These are phyloP conservation scores for Rosalia funebris DNA, from an alignment of 2,888 invertebrate genomes.

Conservation along the genomic window DNA sequence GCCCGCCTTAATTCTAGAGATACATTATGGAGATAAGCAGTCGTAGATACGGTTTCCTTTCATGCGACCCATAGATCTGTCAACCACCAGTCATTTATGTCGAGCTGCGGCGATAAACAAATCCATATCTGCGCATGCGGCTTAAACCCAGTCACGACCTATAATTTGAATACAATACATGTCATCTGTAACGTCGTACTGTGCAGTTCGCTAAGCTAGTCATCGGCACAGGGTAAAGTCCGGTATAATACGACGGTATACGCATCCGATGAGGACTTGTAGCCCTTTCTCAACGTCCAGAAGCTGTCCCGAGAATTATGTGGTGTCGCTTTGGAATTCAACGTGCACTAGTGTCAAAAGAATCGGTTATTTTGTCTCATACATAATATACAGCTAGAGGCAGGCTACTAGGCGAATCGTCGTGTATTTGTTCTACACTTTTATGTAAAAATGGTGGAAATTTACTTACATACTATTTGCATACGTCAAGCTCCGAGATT, in stretches of 20 bases:
- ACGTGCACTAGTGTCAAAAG: slow-evolving; percentile 18
- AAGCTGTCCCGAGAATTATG: slow-evolving; percentile 34
- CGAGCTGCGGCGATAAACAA: slow-evolving; percentile 61
- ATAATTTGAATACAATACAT: slow-evolving; percentile 65
- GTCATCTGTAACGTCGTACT: slow-evolving; percentile 48
- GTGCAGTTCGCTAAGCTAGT: slow-evolving; percentile 32
- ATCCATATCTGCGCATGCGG: slow-evolving; percentile 63
- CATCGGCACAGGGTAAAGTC: slow-evolving; percentile 21
- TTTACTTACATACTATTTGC: too few relatives aligned
- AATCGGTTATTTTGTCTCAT: too few relatives aligned
- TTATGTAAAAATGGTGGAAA: too few relatives aligned
- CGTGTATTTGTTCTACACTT: too few relatives aligned
- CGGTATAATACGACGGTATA: slow-evolving; percentile 29
- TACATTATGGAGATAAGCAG: slow-evolving; percentile 52
- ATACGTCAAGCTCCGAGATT: too few relatives aligned
- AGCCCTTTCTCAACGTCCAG: slow-evolving; percentile 36
- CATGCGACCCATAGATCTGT: slow-evolving; percentile 61
- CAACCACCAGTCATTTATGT: slow-evolving; percentile 63
- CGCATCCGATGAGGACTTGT: slow-evolving; percentile 33
- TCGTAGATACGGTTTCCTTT: slow-evolving; percentile 55
- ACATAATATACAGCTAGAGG: too few relatives aligned
- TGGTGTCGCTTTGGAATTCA: slow-evolving; percentile 38
- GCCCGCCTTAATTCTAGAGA: slow-evolving; percentile 34
- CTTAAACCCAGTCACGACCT: slow-evolving; percentile 60
- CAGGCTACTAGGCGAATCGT: too few relatives aligned